Base-by-base conservation (phyloP, 2,888 invertebrate species). In the Hymenopus coronatus region DNA sequence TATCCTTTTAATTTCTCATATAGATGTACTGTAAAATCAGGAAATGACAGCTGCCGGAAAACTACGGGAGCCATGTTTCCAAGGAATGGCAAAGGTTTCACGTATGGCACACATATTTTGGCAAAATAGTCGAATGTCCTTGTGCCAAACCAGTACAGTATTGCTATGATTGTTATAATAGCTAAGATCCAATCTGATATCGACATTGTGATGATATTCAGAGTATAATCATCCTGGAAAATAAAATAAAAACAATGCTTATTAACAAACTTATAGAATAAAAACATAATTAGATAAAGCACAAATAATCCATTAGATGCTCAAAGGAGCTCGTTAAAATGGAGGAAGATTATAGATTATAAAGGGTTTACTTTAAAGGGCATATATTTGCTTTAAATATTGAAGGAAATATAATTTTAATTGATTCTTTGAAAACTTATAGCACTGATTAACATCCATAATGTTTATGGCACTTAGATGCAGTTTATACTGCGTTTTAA, bases 31-130 rank as follows among this genome's bases (percentile, higher is more conserved):
- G 82, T 40, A 3, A 40, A 30, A 0, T 90, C 85, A 4, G 85
- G 70, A 25, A 88, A 46, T 20, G 88, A 82, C 20, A 40, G 54
- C 83, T 40, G 82, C 20, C 84, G 40, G 14, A 87, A 81, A 4
- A 88, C 30, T 27, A 85, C 27, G 2, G 89, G 82, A n/a, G 87
- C 88, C 85, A 88, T 40, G 46, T 87, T 88, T 0, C 90, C 90
- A 25, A 90, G 3, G 81, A 89, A 88, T 12, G 88, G 88, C 9
- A 85, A 3, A 15, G 89, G 88, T 70, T 88, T 88, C 0, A 88
- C 9, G 30, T 83, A 54, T 0, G 88, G 88, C 0, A 88, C 33
- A 28, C 46, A 46, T 14, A 28, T n/a, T 83, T 88, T 28, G 28
- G 84, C 14, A 83, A 88, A 88, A 30, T 25, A 46, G 28, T 28